A percentile compares a stretch with the other conserved stretches of the same genome.
Conservation (phyloP, 2,888 invertebrate genomes). For the Didymodactylos carnosus region DNA sequence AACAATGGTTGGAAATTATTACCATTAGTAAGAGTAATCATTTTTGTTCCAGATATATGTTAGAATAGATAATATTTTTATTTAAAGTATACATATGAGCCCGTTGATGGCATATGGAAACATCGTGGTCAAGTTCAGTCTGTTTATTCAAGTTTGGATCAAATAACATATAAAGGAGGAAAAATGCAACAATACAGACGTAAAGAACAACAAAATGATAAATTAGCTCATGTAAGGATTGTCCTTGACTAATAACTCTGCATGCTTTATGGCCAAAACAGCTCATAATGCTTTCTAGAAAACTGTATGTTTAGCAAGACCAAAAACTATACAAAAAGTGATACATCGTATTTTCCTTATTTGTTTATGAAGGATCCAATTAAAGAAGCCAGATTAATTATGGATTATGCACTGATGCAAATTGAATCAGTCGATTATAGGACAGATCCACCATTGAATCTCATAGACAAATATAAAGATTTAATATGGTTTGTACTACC, state of each 20-base stretch:
- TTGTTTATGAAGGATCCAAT: background rate
- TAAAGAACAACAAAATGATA: background rate
- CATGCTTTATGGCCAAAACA: no score
- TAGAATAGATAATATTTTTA: background rate
- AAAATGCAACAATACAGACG: background rate
- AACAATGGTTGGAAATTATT: constrained; percentile 10
- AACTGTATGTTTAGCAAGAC: background rate
- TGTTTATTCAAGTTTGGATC: background rate
- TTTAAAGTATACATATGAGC: background rate
- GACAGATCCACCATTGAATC: background rate
- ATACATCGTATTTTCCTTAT: background rate
- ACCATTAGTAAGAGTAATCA: background rate
- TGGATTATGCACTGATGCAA: background rate
- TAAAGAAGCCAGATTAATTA: background rate
- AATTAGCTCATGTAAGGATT: no score
- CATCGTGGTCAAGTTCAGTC: fast-evolving
- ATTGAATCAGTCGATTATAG: background rate
- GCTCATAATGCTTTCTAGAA: no score
- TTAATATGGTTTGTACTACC: background rate
- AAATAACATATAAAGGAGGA: background rate
- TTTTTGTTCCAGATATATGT: background rate
- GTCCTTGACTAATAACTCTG: no score
- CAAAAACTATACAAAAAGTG: background rate
- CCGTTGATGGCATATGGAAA: background rate
- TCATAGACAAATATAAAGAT: background rate